These are phyloP conservation scores for Phaethornis superciliosus DNA, from an alignment of 2,113 vertebrate genomes.

Conservation along the genomic window DNA sequence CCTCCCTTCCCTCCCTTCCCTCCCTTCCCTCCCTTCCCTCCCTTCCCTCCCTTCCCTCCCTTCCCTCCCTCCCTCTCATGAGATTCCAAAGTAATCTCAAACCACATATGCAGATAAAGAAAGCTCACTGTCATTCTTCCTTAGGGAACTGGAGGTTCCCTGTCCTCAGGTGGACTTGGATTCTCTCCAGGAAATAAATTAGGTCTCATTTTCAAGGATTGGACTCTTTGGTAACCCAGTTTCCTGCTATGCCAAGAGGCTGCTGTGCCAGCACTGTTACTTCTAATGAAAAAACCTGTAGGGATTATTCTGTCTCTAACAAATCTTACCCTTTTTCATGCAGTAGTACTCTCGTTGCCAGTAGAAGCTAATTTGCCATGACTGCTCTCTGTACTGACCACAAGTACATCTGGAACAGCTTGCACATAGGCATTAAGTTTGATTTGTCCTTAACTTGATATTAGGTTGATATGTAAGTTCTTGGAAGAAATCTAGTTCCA, in stretches of 20 bases:
- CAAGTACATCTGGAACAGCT: neutral
- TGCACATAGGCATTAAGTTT: neutral
- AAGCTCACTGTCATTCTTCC: neutral
- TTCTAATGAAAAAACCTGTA: neutral
- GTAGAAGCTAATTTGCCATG: neutral
- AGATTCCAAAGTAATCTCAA: neutral
- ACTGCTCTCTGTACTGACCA: neutral
- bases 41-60: too few relatives aligned
- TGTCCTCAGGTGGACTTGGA: neutral
- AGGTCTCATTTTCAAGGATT: neutral
- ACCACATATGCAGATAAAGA: neutral
- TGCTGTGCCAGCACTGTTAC: neutral
- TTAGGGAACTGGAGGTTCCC: neutral
- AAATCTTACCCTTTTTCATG: neutral
- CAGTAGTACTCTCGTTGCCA: neutral
- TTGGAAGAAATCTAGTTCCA: neutral
- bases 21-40: too few relatives aligned
- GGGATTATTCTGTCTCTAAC: neutral
- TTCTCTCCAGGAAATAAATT: neutral
- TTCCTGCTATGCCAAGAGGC: neutral
- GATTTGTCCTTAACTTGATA: neutral
- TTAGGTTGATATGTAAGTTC: neutral
- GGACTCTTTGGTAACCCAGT: neutral
- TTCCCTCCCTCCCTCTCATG: neutral
- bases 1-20: too few relatives aligned